Base-by-base conservation (phyloP, 2,888 invertebrate species). In the Plagiodera versicolora region DNA sequence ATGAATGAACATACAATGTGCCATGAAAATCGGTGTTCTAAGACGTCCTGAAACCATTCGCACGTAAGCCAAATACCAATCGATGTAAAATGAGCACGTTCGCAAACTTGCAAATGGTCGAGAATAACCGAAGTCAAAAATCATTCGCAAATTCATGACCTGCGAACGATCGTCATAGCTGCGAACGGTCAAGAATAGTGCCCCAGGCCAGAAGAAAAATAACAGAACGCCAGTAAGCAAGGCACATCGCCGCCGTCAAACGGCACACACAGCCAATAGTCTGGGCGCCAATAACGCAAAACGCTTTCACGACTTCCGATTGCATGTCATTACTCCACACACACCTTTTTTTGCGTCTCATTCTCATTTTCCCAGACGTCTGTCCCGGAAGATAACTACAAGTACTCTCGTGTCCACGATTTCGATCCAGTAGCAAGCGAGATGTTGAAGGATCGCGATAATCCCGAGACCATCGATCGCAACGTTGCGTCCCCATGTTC, bases 361-460 rank as follows among this genome's bases (percentile, higher is more conserved):
- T 46, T 19, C 39, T 14, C n/a, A 14, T 53, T 53, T 53, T 53
- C 44, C 45, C 53, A 53, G 53, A 45, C 44, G 45, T 20, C 24
- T 53, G 24, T 44, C 53, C 24, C n/a, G 24, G 44, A 45, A 44
- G 52, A 14, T 16, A 20, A 44, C 44, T 51, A 51, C 35, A 51
- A 51, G 51, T 32, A 51, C 32, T 8, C 17, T 6, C 32, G 24
- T 5, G 3, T 24, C 24, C 6, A 5, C 24, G 24, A 6, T 6
- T 24, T 3, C 24, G 24, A 6, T 24, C 6, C 24, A 24, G 24
- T 24, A 3, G 24, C 24, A 24, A 6, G 24, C 24, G 6, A 35
- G 65, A 89, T 89, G 89, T 81, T 89, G 80, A 89, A 89, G 80
- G 89, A 89, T 79, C 84, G 89, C 58, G 83, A 86, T 72, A 82